Evolutionary conservation across 2,888 invertebrate genomes (phyloP).

Genomic region (Phlogophora meticulosa): DNA sequence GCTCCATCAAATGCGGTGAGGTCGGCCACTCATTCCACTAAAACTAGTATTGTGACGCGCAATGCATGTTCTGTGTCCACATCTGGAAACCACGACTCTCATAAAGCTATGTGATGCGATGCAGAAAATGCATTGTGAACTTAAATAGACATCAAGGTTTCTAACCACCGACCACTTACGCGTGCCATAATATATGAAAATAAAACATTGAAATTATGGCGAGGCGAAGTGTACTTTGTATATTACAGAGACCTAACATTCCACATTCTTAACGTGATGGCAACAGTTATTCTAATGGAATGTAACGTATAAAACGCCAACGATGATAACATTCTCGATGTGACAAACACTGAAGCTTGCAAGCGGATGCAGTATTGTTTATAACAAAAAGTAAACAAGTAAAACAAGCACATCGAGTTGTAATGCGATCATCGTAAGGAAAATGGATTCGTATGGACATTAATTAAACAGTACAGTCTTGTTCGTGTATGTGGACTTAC

Average conservation of each 20-base stretch:
- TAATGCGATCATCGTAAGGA: constrained; percentile 86
- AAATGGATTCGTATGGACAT: constrained; percentile 72
- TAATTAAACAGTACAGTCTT: constrained; percentile 56
- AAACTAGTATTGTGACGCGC: constrained; percentile 86
- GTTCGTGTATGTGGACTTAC: constrained; percentile 89
- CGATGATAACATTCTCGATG: constrained; percentile 90
- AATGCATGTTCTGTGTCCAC: constrained; percentile 87
- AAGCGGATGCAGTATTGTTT: constrained; percentile 84
- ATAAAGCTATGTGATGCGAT: constrained; percentile 73
- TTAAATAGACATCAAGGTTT: constrained; percentile 73
- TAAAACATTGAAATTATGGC: constrained; percentile 72
- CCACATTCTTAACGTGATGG: constrained; percentile 77
- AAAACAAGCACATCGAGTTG: constrained; percentile 88
- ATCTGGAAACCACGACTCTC: constrained; percentile 73
- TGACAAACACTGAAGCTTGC: constrained; percentile 86
- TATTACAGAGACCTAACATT: constrained; percentile 85
- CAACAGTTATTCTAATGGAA: constrained; percentile 72
- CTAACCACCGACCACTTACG: constrained; percentile 74
- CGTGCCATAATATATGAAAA: constrained; percentile 70
- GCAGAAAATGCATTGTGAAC: constrained; percentile 86
- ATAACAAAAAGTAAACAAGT: constrained; percentile 75
- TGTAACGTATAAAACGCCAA: constrained; percentile 75
- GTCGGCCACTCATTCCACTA: constrained; percentile 91
- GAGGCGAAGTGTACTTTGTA: constrained; percentile 73
- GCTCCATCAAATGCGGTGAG: constrained; percentile 90